phyloP scores from a whole-genome alignment of 2,113 vertebrate species.

The Suncus etruscus region DNA sequence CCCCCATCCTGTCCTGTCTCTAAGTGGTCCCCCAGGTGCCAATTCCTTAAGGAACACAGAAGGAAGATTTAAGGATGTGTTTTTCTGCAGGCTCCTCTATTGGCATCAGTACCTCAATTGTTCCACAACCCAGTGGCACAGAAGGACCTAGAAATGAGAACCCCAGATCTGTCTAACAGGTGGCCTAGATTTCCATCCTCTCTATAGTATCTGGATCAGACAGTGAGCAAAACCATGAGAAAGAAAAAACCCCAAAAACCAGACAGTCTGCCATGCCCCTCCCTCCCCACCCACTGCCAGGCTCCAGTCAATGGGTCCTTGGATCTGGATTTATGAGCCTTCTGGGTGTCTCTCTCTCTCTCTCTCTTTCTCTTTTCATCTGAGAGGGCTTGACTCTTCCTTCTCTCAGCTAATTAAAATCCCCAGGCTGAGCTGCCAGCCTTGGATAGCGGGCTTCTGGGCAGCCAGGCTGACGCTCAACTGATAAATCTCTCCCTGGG shows the following conservation, averaged over 20 bases:
- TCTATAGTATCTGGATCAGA: background rate
- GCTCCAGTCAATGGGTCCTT: slow-evolving; percentile 16
- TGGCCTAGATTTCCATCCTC: background rate
- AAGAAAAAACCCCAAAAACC: background rate
- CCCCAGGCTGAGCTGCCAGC: slow-evolving; percentile 29
- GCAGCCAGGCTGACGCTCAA: background rate
- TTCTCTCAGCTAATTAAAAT: slow-evolving; percentile 81
- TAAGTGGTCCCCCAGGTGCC: no score
- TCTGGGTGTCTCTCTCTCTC: slow-evolving; percentile 55
- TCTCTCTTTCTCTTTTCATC: slow-evolving; percentile 58
- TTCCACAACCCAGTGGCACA: background rate
- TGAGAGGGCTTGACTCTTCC: slow-evolving; percentile 70
- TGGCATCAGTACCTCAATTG: background rate
- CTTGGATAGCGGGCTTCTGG: slow-evolving; percentile 44
- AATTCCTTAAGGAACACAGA: background rate
- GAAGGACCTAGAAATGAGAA: background rate
- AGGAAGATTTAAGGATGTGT: background rate
- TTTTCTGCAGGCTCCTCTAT: background rate
- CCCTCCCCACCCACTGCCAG: background rate
- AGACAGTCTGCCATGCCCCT: background rate
- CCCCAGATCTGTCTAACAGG: background rate
- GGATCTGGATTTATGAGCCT: slow-evolving; percentile 77
- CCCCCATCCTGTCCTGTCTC: no score
- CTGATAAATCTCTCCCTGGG: slow-evolving; percentile 64
- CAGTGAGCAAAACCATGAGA: background rate